Evolutionary conservation across 1,140 invertebrate genomes (phyloP).

Genomic region (Zaprionus ornatus): DNA sequence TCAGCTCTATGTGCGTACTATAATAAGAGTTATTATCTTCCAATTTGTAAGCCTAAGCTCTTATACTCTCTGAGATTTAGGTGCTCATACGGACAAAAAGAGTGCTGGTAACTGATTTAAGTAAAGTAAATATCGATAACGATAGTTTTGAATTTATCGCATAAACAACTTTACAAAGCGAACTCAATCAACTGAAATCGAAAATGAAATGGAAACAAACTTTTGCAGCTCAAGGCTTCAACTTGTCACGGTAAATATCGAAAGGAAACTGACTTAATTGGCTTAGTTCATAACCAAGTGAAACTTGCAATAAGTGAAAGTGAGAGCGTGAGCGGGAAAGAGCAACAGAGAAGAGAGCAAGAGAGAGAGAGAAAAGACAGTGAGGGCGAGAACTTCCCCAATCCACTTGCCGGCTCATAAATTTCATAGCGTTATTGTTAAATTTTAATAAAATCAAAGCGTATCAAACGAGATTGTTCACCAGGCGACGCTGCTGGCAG

Average conservation of each 20-base stretch:
- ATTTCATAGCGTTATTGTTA: conserved; percentile 79
- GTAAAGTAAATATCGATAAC: not conserved
- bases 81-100: not conserved
- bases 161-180: not conserved
- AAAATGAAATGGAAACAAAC: not conserved
- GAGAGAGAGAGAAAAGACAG: not conserved
- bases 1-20: too few relatives aligned
- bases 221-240: not conserved
- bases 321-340: not conserved
- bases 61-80: not conserved
- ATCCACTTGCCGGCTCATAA: conserved; percentile 59
- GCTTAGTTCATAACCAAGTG: conserved; percentile 6
- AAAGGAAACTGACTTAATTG: conserved; percentile 7
- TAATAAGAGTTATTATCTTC: too few relatives aligned
- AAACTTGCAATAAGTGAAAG: not conserved
- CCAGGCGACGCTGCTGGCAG: conserved; percentile 52
- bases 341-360: not conserved
- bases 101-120: too few relatives aligned
- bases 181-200: not conserved
- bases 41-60: not conserved
- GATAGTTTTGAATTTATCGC: not conserved
- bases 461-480: conserved; percentile 80
- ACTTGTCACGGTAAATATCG: conserved; percentile 3
- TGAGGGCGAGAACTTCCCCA: not conserved
- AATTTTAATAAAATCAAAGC: conserved; percentile 82